A percentile compares a stretch with the other conserved stretches of the same genome.
Conservation (phyloP, 2,888 invertebrate species). For the Amiota communis region DNA sequence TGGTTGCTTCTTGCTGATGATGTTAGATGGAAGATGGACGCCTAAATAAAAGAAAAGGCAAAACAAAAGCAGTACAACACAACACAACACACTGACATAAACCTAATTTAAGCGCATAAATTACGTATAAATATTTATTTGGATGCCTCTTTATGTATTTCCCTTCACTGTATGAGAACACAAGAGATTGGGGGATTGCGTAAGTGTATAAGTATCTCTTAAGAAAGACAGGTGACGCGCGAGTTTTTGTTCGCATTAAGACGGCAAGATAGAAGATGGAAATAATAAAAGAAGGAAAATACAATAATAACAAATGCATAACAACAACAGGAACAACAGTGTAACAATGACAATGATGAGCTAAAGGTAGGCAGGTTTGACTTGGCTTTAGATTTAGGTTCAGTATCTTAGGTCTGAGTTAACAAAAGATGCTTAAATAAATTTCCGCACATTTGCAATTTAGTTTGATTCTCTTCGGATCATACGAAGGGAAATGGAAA, state of each 20-base stretch:
- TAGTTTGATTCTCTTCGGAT: neutral
- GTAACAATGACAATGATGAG: neutral
- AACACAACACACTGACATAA: neutral
- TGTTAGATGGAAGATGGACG: no score
- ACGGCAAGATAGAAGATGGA: neutral
- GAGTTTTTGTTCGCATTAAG: neutral
- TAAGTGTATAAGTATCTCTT: neutral
- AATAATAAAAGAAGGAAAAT: neutral
- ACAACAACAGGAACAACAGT: neutral
- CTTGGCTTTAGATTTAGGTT: neutral
- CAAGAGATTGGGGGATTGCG: no score
- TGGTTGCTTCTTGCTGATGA: no score
- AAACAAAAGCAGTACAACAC: no score
- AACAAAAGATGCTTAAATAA: conserved; percentile 3
- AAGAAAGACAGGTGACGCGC: neutral
- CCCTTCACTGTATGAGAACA: no score
- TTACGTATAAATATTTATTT: conserved; percentile 25
- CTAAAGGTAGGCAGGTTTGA: neutral
- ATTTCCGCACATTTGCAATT: conserved; percentile 17
- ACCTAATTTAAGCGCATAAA: conserved; percentile 25
- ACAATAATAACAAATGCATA: neutral
- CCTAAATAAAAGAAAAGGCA: no score
- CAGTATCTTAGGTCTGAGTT: no score
- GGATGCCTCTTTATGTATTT: no score
- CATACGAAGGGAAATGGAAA: no score